Evolutionary conservation across 2,888 invertebrate genomes (phyloP).

Genomic region (Tetragonisca angustula): DNA sequence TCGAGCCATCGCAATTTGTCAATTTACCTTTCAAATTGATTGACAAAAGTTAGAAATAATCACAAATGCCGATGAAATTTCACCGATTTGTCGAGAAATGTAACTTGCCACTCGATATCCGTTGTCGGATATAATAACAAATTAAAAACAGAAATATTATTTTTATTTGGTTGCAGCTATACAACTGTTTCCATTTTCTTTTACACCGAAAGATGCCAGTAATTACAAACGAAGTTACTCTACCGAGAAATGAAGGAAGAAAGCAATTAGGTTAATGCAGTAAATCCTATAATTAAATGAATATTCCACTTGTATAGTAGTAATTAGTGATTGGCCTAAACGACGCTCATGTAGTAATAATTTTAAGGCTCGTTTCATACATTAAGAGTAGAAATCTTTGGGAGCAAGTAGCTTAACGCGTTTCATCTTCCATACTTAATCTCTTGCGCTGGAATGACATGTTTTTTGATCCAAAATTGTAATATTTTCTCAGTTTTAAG

Average conservation of each 20-base stretch:
- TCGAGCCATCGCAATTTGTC: not conserved
- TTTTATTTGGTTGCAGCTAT: not conserved
- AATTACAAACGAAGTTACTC: not conserved
- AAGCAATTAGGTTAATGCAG: slow-evolving; percentile 36
- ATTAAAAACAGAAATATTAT: not conserved
- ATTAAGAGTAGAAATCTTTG: not conserved
- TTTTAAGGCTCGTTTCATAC: not conserved
- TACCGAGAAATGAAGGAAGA: slow-evolving; percentile 10
- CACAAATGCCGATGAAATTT: not conserved
- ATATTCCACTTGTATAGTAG: not conserved
- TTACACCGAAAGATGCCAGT: not conserved
- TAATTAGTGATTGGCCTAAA: slow-evolving; percentile 3
- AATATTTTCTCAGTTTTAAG: too few species aligned
- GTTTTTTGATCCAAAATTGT: too few species aligned
- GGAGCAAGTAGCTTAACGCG: not conserved
- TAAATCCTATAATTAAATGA: slow-evolving; percentile 39
- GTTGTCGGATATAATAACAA: not conserved
- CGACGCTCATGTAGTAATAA: slow-evolving; percentile 7
- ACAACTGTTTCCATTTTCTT: not conserved
- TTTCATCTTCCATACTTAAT: slow-evolving; percentile 13
- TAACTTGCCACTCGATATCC: not conserved
- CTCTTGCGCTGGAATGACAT: too few species aligned
- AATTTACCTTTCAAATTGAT: slow-evolving; percentile 39
- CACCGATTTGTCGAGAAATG: not conserved
- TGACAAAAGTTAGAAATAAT: slow-evolving; percentile 20